Percentiles rank a stretch among this genome's conserved stretches.
These are phyloP conservation scores for Lacanobia oleracea DNA, from an alignment of 2,888 invertebrate genomes.

Conservation along the genomic window DNA sequence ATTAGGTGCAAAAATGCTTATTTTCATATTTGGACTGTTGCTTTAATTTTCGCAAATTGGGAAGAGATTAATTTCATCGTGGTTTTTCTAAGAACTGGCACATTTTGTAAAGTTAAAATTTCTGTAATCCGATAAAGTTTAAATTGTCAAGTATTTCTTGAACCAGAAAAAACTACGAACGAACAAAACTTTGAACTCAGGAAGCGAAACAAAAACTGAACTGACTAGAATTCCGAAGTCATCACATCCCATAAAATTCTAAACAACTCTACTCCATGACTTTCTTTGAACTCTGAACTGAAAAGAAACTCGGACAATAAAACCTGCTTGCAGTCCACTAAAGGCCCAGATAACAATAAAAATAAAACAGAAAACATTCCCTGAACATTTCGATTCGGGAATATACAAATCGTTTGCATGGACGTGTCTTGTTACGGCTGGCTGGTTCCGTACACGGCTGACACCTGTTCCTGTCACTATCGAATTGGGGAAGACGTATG, in stretches of 20 bases:
- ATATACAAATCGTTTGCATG: constrained; percentile 76
- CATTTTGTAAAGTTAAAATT: neutral
- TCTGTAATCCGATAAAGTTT: neutral
- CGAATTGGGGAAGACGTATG: constrained; percentile 77
- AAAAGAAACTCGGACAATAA: constrained; percentile 55
- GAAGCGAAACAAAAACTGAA: constrained; percentile 27
- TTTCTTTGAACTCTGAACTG: constrained; percentile 40
- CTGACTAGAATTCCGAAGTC: constrained; percentile 13
- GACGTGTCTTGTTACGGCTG: constrained; percentile 70
- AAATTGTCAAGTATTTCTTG: constrained; percentile 6
- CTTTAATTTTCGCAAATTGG: constrained; percentile 27
- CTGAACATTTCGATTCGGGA: constrained; percentile 65
- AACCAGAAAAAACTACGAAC: constrained; percentile 6
- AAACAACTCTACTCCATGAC: constrained; percentile 31
- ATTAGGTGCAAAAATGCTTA: constrained; percentile 32
- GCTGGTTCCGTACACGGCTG: constrained; percentile 69
- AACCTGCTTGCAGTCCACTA: constrained; percentile 56
- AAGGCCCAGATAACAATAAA: constrained; percentile 69
- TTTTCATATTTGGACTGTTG: constrained; percentile 13
- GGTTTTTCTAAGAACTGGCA: neutral
- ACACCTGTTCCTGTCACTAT: constrained; percentile 80
- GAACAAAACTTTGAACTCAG: constrained; percentile 5
- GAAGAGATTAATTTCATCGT: constrained; percentile 18
- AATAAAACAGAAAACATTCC: constrained; percentile 70
- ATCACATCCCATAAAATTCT: constrained; percentile 43